Percentiles rank a stretch among this genome's conserved stretches.
phyloP scores from a whole-genome alignment of 2,113 vertebrate species.

The Panthera tigris region DNA sequence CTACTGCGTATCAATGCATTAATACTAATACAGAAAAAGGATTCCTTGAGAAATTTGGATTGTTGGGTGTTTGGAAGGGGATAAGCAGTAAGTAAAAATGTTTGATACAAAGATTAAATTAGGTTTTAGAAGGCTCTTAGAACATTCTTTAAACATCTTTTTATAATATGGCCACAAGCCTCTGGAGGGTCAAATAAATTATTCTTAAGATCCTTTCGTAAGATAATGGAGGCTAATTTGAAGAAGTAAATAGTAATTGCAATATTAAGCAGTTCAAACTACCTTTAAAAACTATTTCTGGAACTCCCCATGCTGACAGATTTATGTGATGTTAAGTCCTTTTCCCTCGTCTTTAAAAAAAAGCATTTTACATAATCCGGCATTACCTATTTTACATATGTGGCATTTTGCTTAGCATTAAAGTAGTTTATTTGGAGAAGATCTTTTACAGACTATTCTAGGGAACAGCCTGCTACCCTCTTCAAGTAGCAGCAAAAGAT shows the following conservation, averaged over 20 bases:
- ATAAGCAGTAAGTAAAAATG: conserved; percentile 32
- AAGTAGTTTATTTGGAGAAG: conserved; percentile 72
- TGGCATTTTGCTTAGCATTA: conserved; percentile 81
- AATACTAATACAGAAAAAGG: neutral
- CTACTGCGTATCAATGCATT: neutral
- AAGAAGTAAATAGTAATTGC: conserved; percentile 71
- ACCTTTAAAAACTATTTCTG: conserved; percentile 65
- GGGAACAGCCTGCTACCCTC: conserved; percentile 70
- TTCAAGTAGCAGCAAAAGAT: conserved; percentile 58
- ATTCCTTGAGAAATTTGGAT: conserved; percentile 45
- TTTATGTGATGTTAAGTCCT: conserved; percentile 67
- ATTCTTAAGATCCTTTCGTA: conserved; percentile 64
- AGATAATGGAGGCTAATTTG: conserved; percentile 71
- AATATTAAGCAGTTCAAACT: conserved; percentile 56
- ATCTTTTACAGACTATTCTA: conserved; percentile 71
- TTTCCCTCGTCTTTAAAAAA: conserved; percentile 59
- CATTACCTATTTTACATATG: conserved; percentile 77
- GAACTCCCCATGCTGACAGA: conserved; percentile 52
- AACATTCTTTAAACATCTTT: conserved; percentile 57
- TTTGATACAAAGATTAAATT: conserved; percentile 67
- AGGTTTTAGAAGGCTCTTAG: conserved; percentile 52
- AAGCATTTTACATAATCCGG: conserved; percentile 67
- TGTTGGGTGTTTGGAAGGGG: neutral
- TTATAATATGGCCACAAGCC: conserved; percentile 44
- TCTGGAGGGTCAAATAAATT: conserved; percentile 61